phyloP scores from a whole-genome alignment of 2,113 vertebrate species.

The Actinemys pallida region DNA sequence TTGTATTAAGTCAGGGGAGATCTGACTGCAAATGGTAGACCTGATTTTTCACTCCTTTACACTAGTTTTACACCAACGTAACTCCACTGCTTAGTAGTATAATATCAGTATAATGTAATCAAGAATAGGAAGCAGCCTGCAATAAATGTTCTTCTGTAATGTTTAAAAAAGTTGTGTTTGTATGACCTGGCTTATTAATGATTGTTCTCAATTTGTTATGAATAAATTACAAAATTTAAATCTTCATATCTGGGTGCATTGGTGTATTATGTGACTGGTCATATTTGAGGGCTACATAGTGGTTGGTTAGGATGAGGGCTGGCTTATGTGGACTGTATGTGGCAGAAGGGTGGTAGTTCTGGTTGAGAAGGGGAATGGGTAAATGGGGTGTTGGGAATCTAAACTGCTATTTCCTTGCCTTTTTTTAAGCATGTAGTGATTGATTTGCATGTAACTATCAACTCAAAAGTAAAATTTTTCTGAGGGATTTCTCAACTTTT shows the following conservation, averaged over 20 bases:
- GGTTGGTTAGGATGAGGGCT: neutral
- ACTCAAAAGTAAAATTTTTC: neutral
- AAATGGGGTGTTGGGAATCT: neutral
- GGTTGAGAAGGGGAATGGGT: neutral
- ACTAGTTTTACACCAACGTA: fast-evolving
- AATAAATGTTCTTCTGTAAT: neutral
- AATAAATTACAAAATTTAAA: neutral
- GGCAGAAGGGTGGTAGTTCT: neutral
- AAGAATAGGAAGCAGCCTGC: neutral
- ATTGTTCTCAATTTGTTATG: neutral
- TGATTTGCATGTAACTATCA: neutral
- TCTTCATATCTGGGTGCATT: neutral
- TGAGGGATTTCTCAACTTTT: neutral
- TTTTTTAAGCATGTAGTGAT: neutral
- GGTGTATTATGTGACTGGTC: neutral
- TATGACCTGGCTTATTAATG: neutral
- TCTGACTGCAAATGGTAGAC: neutral
- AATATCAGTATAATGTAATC: neutral
- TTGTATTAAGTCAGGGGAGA: neutral
- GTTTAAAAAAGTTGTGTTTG: neutral
- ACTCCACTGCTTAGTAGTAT: neutral
- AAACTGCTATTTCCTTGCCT: neutral
- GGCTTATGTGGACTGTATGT: neutral
- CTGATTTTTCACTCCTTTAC: neutral
- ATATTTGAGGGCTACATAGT: neutral